A percentile compares a stretch with the other conserved stretches of the same genome.
Conservation (phyloP, 1,140 invertebrate species). For the Diprion similis region DNA sequence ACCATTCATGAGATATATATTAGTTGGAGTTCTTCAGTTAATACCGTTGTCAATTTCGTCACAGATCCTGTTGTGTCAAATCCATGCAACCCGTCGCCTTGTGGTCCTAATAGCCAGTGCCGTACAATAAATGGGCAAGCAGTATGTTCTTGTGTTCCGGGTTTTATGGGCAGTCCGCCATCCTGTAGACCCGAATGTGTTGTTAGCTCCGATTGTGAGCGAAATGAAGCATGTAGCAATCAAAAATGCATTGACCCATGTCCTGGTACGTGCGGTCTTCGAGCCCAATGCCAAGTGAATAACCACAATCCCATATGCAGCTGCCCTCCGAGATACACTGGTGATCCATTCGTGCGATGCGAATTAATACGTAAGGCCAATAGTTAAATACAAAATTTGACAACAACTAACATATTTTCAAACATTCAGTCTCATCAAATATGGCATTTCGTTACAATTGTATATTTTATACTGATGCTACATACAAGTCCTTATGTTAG, state of each 20-base stretch:
- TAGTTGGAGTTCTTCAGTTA: conserved; percentile 37
- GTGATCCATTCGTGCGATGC: conserved; percentile 64
- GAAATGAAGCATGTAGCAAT: conserved; percentile 69
- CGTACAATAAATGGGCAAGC: conserved; percentile 59
- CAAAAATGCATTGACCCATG: conserved; percentile 74
- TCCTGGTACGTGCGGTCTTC: conserved; percentile 67
- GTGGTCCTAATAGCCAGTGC: conserved; percentile 73
- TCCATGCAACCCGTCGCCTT: conserved; percentile 65
- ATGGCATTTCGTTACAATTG: not conserved
- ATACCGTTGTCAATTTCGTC: conserved; percentile 54
- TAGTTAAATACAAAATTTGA: conserved; percentile 11
- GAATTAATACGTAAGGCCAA: conserved; percentile 61
- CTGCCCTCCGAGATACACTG: conserved; percentile 52
- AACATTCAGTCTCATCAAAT: conserved; percentile 38
- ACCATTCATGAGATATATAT: conserved; percentile 10
- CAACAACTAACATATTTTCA: conserved; percentile 9
- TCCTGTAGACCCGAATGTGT: conserved; percentile 71
- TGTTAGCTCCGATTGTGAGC: conserved; percentile 70
- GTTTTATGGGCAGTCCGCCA: conserved; percentile 70
- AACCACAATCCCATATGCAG: conserved; percentile 60
- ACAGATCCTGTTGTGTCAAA: conserved; percentile 59
- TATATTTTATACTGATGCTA: not conserved
- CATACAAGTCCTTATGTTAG: too few relatives aligned
- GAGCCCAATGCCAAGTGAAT: conserved; percentile 65
- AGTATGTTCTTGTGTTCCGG: conserved; percentile 69